Base-by-base conservation (phyloP, 2,113 vertebrate species). In the Clupea harengus region DNA sequence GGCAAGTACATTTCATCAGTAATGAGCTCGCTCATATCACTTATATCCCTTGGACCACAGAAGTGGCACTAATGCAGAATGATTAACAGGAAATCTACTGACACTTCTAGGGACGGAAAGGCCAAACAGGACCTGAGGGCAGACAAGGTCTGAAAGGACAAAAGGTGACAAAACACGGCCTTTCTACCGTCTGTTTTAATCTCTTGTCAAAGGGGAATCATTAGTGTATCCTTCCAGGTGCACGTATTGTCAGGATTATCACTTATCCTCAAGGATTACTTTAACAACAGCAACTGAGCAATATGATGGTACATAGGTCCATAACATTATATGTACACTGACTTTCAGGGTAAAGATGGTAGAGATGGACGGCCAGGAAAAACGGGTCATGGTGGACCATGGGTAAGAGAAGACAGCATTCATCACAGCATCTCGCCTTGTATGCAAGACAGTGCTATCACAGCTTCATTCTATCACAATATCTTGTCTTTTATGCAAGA, bases 91-190 rank as follows among this genome's bases (percentile, higher is more conserved):
- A 54, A 10, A n/a, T 44, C 11, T 64, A 10, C 18, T 28, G 50
- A 32, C 54, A 39, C 22, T 81, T 84, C 82, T 46, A 97, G 96
- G 96, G 96, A 6, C 75, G 88, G 50, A 92, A 80, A 6, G 96
- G 96, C 82, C 82, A 44, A 64, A 86, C 84, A 0, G 96, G 96
- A 0, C 88, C 84, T 39, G 90, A 89, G 86, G 96, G 96, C 82
- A 85, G 86, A 64, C 91, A 88, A 72, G 95, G 95, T 32, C 1
- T 0, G 44, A 96, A 95, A 92, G 96, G 95, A 92, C 92, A 93
- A 25, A 97, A 96, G 96, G 96, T 97, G 90, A 91, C 28, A 39
- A 78, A 9, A 39, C 11, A 22, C 60, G 6, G n/a, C 4, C 22
- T 25, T 64, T 25, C 6, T 88, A 45, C 83, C 45, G 80, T 39